Percentiles rank a stretch among this genome's conserved stretches.
phyloP scores from a whole-genome alignment of 2,888 invertebrate species.

The Cryptocephalus primarius region DNA sequence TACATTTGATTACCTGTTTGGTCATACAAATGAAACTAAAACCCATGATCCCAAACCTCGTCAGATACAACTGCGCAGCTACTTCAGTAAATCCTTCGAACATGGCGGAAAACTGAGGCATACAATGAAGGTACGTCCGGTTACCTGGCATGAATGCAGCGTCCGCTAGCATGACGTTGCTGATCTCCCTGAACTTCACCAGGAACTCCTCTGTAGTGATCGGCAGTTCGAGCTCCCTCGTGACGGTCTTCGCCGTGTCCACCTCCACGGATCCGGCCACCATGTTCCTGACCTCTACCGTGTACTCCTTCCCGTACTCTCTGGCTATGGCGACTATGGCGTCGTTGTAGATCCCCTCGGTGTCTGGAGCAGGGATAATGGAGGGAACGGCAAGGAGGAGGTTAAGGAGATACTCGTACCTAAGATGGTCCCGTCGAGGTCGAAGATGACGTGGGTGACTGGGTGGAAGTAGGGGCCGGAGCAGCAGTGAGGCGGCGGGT shows the following conservation, averaged over 20 bases:
- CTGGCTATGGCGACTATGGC: slow-evolving; percentile 58
- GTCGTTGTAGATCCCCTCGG: slow-evolving; percentile 67
- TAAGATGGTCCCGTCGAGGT: slow-evolving; percentile 53
- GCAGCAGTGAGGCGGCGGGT: neutral
- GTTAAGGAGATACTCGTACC: slow-evolving; percentile 29
- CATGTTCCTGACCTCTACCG: slow-evolving; percentile 52
- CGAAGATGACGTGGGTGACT: slow-evolving; percentile 71
- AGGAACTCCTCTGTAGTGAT: slow-evolving; percentile 50
- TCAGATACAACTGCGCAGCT: too few species aligned
- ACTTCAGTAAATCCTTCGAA: too few species aligned
- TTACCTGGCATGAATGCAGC: slow-evolving; percentile 45
- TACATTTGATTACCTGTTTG: too few species aligned
- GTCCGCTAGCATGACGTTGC: slow-evolving; percentile 25
- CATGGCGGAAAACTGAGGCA: too few species aligned
- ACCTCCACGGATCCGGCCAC: slow-evolving; percentile 41
- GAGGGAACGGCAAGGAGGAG: neutral
- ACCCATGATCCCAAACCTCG: too few species aligned
- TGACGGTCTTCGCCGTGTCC: slow-evolving; percentile 42
- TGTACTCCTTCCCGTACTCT: slow-evolving; percentile 65
- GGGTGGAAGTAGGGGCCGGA: neutral
- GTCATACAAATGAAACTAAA: too few species aligned
- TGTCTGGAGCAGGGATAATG: slow-evolving; percentile 45
- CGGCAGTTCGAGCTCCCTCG: slow-evolving; percentile 47
- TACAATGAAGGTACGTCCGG: too few species aligned
- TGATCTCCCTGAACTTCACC: slow-evolving; percentile 36